Evolutionary conservation across 2,888 invertebrate genomes (phyloP).

Genomic region (Cheilosia scutellata): DNA sequence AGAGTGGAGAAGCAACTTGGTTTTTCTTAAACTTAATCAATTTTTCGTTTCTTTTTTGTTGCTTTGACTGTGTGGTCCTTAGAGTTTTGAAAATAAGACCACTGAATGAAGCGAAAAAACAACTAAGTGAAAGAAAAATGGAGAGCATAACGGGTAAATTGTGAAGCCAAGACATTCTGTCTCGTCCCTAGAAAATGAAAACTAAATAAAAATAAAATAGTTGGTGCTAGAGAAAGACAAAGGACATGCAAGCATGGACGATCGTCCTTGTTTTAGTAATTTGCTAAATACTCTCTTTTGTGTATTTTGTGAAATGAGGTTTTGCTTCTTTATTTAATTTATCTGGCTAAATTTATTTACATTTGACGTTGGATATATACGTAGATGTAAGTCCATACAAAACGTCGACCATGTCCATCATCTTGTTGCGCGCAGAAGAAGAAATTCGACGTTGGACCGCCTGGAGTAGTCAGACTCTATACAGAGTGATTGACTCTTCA

Average conservation of each 20-base stretch:
- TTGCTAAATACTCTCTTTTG: slow-evolving; percentile 50
- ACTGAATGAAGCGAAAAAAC: slow-evolving; percentile 11
- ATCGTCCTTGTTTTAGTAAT: slow-evolving; percentile 50
- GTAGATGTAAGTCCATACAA: too few relatives aligned
- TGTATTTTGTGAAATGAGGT: slow-evolving; percentile 8
- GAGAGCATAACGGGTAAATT: slow-evolving; percentile 9
- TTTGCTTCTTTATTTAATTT: not conserved
- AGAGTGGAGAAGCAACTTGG: slow-evolving; percentile 46
- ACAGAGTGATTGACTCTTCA: too few relatives aligned
- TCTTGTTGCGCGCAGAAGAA: too few relatives aligned
- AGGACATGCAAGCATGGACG: slow-evolving; percentile 31
- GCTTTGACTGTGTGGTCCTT: slow-evolving; percentile 46
- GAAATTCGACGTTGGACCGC: too few relatives aligned
- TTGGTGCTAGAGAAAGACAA: slow-evolving; percentile 13
- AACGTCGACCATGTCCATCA: too few relatives aligned
- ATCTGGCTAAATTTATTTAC: too few relatives aligned
- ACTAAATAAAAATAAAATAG: slow-evolving; percentile 44
- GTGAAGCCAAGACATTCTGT: slow-evolving; percentile 45
- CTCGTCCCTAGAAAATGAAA: slow-evolving; percentile 57
- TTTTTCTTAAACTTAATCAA: slow-evolving; percentile 72
- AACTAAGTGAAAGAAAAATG: slow-evolving; percentile 30
- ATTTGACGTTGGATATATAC: too few relatives aligned
- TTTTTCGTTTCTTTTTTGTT: slow-evolving; percentile 36
- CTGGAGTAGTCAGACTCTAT: too few relatives aligned
- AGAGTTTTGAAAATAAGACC: slow-evolving; percentile 25